These are phyloP conservation scores for Agonopterix alstromeriana DNA, from an alignment of 2,888 invertebrate genomes.

Conservation along the genomic window DNA sequence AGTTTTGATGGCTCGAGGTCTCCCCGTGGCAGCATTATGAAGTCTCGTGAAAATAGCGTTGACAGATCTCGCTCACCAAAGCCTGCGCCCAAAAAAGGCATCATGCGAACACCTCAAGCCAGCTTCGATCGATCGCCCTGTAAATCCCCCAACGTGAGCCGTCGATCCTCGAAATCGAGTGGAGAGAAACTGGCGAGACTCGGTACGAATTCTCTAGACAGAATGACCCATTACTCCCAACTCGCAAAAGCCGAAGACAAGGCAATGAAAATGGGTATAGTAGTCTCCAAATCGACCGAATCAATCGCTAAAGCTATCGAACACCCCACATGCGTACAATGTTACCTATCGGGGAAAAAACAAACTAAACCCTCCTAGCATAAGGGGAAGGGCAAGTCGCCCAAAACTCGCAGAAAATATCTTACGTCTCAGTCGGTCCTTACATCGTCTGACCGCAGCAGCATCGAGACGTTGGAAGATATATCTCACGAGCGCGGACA, in stretches of 20 bases:
- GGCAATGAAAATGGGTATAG: conserved; percentile 73
- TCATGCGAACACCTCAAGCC: conserved; percentile 70
- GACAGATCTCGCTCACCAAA: conserved; percentile 66
- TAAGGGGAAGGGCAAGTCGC: conserved; percentile 81
- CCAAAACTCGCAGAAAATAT: conserved; percentile 61
- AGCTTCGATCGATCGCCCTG: conserved; percentile 68
- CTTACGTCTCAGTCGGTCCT: conserved; percentile 47
- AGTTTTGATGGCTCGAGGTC: conserved; percentile 73
- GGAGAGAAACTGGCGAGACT: conserved; percentile 63
- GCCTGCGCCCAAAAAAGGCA: conserved; percentile 68
- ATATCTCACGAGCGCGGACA: conserved; percentile 38
- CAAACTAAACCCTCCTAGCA: conserved; percentile 80
- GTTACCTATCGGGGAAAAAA: conserved; percentile 80
- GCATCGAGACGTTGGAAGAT: conserved; percentile 61
- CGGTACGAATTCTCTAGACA: conserved; percentile 68
- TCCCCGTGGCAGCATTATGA: conserved; percentile 68
- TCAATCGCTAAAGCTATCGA: conserved; percentile 77
- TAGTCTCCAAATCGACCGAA: conserved; percentile 74
- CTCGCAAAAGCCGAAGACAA: conserved; percentile 69
- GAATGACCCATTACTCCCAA: conserved; percentile 68
- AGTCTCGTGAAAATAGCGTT: conserved; percentile 62
- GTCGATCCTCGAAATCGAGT: conserved; percentile 57
- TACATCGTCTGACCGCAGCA: conserved; percentile 65
- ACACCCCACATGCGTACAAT: conserved; percentile 84
- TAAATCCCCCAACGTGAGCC: conserved; percentile 64